Conservation (phyloP, 2,888 invertebrate species). For the Halictus quadricinctus region DNA sequence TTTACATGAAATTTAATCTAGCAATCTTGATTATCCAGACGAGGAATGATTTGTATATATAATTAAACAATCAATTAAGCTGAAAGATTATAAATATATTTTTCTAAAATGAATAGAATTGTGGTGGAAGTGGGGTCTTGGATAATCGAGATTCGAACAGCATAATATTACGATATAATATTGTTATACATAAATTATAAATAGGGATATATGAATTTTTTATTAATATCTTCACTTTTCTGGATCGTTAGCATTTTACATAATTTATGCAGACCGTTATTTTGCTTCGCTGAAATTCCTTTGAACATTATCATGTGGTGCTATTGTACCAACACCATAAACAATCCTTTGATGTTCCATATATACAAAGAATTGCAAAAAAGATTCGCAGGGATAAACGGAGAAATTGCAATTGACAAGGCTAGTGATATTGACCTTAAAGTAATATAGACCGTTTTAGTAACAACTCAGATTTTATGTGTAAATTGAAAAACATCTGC, state of each 20-base stretch:
- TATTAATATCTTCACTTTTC: conserved; percentile 14
- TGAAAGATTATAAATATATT: neutral
- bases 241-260: conserved; percentile 15
- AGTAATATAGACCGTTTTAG: conserved; percentile 24
- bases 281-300: conserved; percentile 6
- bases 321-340: neutral
- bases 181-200: conserved; percentile 22
- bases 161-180: neutral
- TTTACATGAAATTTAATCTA: conserved; percentile 11
- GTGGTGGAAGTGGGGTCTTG: neutral
- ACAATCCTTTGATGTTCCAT: conserved; percentile 4
- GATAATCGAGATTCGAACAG: conserved; percentile 35
- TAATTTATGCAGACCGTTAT: neutral
- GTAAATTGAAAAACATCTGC: conserved; percentile 57
- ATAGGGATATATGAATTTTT: conserved; percentile 16
- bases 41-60: neutral
- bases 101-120: neutral
- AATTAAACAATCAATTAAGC: neutral
- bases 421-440: conserved; percentile 23
- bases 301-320: conserved; percentile 15
- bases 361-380: conserved; percentile 23
- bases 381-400: neutral
- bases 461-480: conserved; percentile 21
- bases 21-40: conserved; percentile 30
- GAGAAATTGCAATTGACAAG: neutral